These are phyloP conservation scores for Egretta garzetta DNA, from an alignment of 2,113 vertebrate species.

Conservation along the genomic window DNA sequence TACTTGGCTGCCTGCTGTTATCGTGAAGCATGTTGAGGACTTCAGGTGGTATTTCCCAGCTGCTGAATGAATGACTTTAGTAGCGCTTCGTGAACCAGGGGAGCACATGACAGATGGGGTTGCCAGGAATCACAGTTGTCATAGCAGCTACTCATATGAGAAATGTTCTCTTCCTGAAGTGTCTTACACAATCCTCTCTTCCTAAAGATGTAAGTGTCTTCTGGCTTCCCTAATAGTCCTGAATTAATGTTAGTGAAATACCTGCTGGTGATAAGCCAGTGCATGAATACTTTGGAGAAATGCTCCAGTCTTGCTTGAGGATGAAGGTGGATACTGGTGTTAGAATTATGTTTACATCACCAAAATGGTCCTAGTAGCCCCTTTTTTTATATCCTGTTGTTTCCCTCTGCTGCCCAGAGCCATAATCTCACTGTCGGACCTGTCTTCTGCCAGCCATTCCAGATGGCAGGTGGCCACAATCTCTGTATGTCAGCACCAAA, in stretches of 20 bases:
- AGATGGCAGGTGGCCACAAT: background rate
- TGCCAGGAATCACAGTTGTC: background rate
- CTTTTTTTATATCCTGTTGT: background rate
- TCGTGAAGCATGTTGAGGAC: background rate
- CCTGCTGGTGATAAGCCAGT: background rate
- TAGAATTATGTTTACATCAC: background rate
- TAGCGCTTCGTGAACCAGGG: background rate
- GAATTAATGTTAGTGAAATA: background rate
- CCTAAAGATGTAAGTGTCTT: background rate
- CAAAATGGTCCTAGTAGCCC: background rate
- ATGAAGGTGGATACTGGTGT: background rate
- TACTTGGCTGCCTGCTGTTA: background rate
- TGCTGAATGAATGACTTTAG: background rate
- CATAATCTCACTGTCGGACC: background rate
- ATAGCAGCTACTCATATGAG: background rate
- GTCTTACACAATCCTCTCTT: background rate
- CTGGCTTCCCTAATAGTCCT: background rate
- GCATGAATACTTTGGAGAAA: background rate
- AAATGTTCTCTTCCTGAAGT: background rate
- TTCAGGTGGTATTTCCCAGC: background rate
- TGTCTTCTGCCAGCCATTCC: background rate
- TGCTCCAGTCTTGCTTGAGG: background rate
- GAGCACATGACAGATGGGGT: background rate
- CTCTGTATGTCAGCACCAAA: background rate
- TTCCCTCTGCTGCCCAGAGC: background rate